Evolutionary conservation across 2,113 vertebrate species (phyloP), one percentile per base, ranked within the genome.

Genomic region (Crotalus horridus): DNA sequence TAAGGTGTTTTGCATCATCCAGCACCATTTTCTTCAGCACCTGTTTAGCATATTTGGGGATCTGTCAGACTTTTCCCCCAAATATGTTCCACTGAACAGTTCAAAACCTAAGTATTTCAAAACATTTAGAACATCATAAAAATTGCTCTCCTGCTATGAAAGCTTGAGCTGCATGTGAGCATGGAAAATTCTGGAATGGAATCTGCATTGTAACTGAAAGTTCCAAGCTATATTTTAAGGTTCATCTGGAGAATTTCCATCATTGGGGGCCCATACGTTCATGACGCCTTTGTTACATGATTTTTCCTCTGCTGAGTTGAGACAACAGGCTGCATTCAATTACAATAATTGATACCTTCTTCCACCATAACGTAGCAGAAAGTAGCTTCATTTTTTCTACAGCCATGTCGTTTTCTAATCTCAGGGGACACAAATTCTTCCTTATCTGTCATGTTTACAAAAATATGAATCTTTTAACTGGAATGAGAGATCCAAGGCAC

Each of bases 101-200:
- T 24, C 87, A 81, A 20, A 53, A n/a, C 74, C 69, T 10, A 43
- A 81, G 20, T 43, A 39, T 95, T 90, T 94, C 95, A 96, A 93
- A 74, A 89, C 51, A 93, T 96, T 94, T 90, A 94, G 91, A n/a
- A n/a, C 94, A 91, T 69, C 85, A 90, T 93, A 94, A 94, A 2
- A 91, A 96, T 91, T 81, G 55, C 92, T 96, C 26, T 15, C 61
- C 87, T 88, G 94, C 89, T 54, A 95, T 96, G 7, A 89, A 33
- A 89, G 24, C n/a, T 89, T 85, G 24, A 85, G 85, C 29, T 88
- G 93, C 21, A 95, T 94, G 85, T 51, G 48, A 94, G 54, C 58
- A 26, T 87, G 92, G 91, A 92, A 96, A 96, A 95, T 69, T 12
- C 17, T 94, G 85, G 87, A 81, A 85, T 93, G 92, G 94, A 95